Evolutionary conservation across 2,888 invertebrate species (phyloP).

Genomic region (Chrysotoxum bicinctum): DNA sequence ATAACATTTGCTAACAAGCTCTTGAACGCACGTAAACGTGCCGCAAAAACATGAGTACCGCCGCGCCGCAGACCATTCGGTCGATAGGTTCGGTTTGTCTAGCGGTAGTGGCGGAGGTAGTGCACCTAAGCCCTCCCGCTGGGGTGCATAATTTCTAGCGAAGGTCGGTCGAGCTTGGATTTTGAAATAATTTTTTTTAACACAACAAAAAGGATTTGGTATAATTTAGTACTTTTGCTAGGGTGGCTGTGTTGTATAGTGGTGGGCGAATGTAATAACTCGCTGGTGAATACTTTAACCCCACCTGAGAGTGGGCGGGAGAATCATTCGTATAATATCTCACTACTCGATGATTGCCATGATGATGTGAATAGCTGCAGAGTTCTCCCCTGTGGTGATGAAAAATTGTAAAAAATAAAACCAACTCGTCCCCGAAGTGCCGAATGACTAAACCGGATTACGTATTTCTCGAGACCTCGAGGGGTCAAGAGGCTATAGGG

Average conservation of each 20-base stretch:
- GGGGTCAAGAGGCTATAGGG: background rate
- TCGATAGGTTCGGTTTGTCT: background rate
- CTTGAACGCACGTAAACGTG: conserved; percentile 59
- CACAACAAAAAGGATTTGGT: conserved; percentile 25
- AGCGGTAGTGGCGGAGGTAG: background rate
- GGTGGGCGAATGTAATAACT: conserved; percentile 45
- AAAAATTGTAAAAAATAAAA: conserved; percentile 33
- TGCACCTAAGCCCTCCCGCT: conserved; percentile 36
- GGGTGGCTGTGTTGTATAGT: background rate
- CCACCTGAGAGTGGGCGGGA: conserved; percentile 37
- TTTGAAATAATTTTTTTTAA: conserved; percentile 31
- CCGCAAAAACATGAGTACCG: conserved; percentile 59
- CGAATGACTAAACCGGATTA: conserved; percentile 10
- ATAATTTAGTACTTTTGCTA: conserved; percentile 48
- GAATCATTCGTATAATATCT: conserved; percentile 9
- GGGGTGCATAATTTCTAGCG: conserved; percentile 27
- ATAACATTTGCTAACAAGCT: conserved; percentile 70
- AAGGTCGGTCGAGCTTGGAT: conserved; percentile 37
- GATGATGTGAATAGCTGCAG: conserved; percentile 42
- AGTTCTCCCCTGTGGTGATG: conserved; percentile 38
- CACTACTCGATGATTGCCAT: conserved; percentile 31
- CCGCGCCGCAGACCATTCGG: conserved; percentile 22
- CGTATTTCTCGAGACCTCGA: background rate
- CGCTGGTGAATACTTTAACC: conserved; percentile 45
- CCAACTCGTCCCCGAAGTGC: conserved; percentile 32